Base-by-base conservation (phyloP, 2,888 invertebrate genomes). In the Lydus trimaculatus region DNA sequence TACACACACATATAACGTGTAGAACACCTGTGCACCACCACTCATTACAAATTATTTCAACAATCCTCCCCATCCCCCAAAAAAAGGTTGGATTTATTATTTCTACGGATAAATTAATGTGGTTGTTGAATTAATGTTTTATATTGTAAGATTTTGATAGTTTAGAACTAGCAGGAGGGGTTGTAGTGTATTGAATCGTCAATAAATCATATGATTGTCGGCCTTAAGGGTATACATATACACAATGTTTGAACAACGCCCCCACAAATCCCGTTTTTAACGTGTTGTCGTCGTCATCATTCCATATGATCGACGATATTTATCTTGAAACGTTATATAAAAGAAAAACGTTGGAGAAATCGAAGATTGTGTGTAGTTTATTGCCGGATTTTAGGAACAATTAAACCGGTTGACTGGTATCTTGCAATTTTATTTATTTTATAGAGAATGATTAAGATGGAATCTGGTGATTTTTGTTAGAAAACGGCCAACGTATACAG, bases 241-340 rank as follows among this genome's bases (percentile, higher is more conserved):
- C 69, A 70, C 66, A n/a, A n/a, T 61, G 33, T 33, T 33, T 65
- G 63, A 70, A 59, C 61, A 60, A 39, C 64, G 68, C 69, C 61
- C 70, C 66, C 28, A 33, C 43, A 43, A 43, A 66, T 52, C 61
- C 43, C 61, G 61, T 69, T 64, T 58, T 67, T 64, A 64, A 68
- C 65, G 71, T 72, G n/a, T n/a, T n/a, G n/a, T n/a, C n/a, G n/a
- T n/a, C n/a, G n/a, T n/a, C n/a, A n/a, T n/a, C n/a, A n/a, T n/a
- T n/a, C n/a, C n/a, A n/a, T 7, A 33, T 70, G 71, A 74, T 74
- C 70, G 72, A 71, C 72, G 71, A 72, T 61, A 66, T 65, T 69
- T 3, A 66, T 67, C 63, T 65, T 66, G 65, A 61, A 70, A 43
- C 17, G 31, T 66, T 61, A 48, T 61, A 59, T 64, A 23, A n/a